These are phyloP conservation scores for Macrophya alboannulata DNA, from an alignment of 2,888 invertebrate species.

Conservation along the genomic window DNA sequence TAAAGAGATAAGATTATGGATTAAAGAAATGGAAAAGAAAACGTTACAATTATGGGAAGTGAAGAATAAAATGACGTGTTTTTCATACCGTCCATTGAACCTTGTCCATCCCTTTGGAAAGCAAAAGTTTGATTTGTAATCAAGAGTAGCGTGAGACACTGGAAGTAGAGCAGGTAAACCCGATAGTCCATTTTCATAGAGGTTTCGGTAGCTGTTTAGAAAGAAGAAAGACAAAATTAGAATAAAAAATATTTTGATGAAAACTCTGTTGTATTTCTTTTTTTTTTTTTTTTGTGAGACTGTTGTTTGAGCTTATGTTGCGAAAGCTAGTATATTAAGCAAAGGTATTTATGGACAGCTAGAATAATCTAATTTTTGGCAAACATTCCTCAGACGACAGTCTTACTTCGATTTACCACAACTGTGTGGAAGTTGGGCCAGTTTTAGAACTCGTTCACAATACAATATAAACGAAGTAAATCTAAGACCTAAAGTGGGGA, in stretches of 20 bases:
- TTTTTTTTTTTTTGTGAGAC: background rate
- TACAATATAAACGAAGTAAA: background rate
- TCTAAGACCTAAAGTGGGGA: slow-evolving; percentile 4
- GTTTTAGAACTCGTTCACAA: background rate
- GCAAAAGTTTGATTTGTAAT: background rate
- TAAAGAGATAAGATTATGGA: background rate
- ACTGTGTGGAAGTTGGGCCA: background rate
- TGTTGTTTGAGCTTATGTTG: slow-evolving; percentile 5
- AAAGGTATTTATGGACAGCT: slow-evolving; percentile 16
- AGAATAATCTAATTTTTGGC: background rate
- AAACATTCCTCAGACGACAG: background rate
- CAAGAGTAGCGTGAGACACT: background rate
- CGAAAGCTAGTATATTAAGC: background rate
- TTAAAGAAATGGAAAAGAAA: background rate
- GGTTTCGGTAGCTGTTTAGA: background rate
- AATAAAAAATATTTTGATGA: background rate
- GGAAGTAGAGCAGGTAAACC: background rate
- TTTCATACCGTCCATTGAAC: background rate
- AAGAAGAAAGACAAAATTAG: background rate
- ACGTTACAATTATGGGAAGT: background rate
- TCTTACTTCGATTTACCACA: slow-evolving; percentile 13
- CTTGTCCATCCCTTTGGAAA: background rate
- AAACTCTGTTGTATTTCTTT: background rate
- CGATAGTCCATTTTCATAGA: background rate
- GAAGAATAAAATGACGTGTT: background rate